Base-by-base conservation (phyloP, 1,140 invertebrate species). In the Drosophila albomicans region DNA sequence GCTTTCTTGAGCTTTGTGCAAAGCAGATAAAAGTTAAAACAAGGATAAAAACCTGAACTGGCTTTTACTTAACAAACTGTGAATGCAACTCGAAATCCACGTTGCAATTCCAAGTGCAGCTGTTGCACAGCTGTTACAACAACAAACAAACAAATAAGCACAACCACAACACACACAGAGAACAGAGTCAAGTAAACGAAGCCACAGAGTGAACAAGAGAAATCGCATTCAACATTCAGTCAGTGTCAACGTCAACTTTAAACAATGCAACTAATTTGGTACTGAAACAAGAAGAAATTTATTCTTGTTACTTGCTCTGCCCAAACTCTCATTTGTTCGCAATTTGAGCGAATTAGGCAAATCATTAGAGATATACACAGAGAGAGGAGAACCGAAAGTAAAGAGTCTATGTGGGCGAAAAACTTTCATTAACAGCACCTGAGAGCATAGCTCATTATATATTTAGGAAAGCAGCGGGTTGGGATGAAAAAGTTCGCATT, bases 321-420 rank as follows among this genome's bases (percentile, higher is more conserved):
- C 7, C 35, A 38, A 38, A 16, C 67, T 70, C 30, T 13, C 43
- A 75, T 48, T 64, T 77, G 62, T 43, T 51, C 41, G 74, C 72
- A 89, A 84, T 89, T 75, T 84, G 43, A 58, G 57, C 76, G 72
- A 89, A 88, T 88, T 88, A 80, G 79, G 48, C 85, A 69, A 80
- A 74, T 88, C 77, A 80, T 88, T 82, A 78, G 69, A 70, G 69
- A 38, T n/a, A 45, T 13, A n/a, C 25, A 43, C 16, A 66, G 5
- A 16, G 13, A 57, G 46, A 38, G 16, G 28, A 4, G 2, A 51
- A 13, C 20, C 20, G 20, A 28, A 11, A 51, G 16, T 28, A 28
- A 11, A 10, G n/a, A 43, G 41, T n/a, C 41, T 13, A 43, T 43
- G 28, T 52, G 25, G 16, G 43, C 16, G 35, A 48, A 57, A 78